These are phyloP conservation scores for Ochropleura plecta DNA, from an alignment of 2,888 invertebrate species.

Conservation along the genomic window DNA sequence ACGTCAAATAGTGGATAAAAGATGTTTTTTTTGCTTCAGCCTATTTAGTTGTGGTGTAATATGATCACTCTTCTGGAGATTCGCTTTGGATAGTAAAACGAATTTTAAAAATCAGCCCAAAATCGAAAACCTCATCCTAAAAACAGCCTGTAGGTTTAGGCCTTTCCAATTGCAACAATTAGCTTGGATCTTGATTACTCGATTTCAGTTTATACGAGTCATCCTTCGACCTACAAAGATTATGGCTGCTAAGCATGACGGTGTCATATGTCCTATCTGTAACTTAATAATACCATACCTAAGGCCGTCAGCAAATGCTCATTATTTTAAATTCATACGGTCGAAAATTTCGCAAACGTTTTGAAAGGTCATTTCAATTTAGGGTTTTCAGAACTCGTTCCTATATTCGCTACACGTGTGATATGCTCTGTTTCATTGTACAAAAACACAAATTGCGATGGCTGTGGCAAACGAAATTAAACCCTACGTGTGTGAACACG, in stretches of 20 bases:
- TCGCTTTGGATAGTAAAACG: too few relatives aligned
- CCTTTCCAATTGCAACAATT: not conserved
- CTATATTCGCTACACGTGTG: conserved; percentile 1
- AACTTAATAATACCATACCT: not conserved
- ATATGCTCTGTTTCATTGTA: conserved; percentile 19
- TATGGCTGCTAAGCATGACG: not conserved
- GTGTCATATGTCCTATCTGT: not conserved
- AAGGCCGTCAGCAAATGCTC: not conserved
- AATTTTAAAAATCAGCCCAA: too few relatives aligned
- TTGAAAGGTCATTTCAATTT: conserved; percentile 7
- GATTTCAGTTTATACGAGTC: not conserved
- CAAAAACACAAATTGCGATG: conserved; percentile 12
- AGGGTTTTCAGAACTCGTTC: not conserved
- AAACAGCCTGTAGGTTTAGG: too few relatives aligned
- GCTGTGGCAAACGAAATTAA: conserved; percentile 33
- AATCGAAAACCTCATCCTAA: too few relatives aligned
- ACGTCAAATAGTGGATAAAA: too few relatives aligned
- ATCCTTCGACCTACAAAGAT: not conserved
- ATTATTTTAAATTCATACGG: not conserved
- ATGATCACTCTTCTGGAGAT: too few relatives aligned
- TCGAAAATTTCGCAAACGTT: not conserved
- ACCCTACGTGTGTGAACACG: conserved; percentile 6
- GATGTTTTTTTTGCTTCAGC: too few relatives aligned
- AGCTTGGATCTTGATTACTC: not conserved
- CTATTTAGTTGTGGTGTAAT: too few relatives aligned